Evolutionary conservation across 2,113 vertebrate species (phyloP).

Genomic region (Otis tarda): DNA sequence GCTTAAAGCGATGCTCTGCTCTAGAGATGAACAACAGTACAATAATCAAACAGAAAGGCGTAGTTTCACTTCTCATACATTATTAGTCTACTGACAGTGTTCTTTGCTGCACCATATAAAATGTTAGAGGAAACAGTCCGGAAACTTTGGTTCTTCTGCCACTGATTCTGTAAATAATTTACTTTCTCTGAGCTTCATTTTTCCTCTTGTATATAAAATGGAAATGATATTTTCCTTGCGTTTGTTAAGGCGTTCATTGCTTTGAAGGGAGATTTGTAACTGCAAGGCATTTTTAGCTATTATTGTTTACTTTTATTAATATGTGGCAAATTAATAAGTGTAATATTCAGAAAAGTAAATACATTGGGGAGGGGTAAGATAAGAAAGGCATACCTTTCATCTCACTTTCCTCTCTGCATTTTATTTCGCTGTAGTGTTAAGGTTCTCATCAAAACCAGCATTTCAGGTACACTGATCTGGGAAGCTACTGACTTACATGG

Average conservation of each 20-base stretch:
- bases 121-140: not conserved
- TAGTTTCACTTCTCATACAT: not conserved
- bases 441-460: not conserved
- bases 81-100: not conserved
- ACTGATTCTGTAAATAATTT: not conserved
- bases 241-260: not conserved
- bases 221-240: not conserved
- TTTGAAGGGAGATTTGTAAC: not conserved
- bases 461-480: not conserved
- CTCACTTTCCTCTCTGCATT: not conserved
- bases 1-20: not conserved
- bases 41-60: not conserved
- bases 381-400: not conserved
- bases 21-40: not conserved
- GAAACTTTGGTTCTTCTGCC: not conserved
- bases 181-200: not conserved
- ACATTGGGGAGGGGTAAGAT: not conserved
- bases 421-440: not conserved
- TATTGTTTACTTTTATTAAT: not conserved
- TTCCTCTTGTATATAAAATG: not conserved
- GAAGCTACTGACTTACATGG: not conserved
- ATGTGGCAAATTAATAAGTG: not conserved
- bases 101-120: not conserved
- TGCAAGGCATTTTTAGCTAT: not conserved
- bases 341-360: not conserved